phyloP scores from a whole-genome alignment of 2,797 vertebrate species.

The Pelochelys cantorii region DNA sequence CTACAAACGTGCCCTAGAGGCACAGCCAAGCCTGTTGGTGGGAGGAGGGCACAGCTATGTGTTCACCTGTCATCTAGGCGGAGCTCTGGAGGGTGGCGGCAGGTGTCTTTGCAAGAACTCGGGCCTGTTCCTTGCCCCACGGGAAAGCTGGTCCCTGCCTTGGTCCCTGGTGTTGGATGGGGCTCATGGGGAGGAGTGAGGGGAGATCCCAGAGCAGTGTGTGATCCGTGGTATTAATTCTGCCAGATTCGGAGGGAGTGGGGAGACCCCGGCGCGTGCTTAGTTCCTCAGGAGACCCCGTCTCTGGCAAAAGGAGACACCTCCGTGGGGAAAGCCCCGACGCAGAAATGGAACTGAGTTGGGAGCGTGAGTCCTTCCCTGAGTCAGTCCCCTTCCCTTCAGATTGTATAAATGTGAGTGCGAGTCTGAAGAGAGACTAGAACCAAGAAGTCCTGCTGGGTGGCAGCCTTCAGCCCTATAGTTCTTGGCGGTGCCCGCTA shows the following conservation, averaged over 20 bases:
- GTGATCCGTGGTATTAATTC: too few species aligned
- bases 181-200: background rate
- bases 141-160: slow-evolving; percentile 35
- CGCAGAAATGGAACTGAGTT: background rate
- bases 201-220: background rate
- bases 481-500: background rate
- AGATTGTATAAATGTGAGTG: background rate
- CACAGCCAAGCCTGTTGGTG: fast-evolving
- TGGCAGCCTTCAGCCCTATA: background rate
- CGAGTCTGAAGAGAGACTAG: background rate
- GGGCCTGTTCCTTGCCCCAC: slow-evolving; percentile 49
- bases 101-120: slow-evolving; percentile 9
- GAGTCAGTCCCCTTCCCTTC: too few species aligned
- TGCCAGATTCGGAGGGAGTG: too few species aligned
- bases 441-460: background rate
- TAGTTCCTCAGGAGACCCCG: too few species aligned
- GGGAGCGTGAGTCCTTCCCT: background rate
- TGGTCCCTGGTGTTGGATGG: background rate
- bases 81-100: background rate
- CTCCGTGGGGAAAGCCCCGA: too few species aligned
- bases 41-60: background rate
- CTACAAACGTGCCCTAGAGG: background rate
- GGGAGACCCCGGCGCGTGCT: too few species aligned
- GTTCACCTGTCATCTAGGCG: background rate
- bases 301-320: too few species aligned